Conservation (phyloP, 1,140 invertebrate genomes). For the Drosophila sproati region DNA sequence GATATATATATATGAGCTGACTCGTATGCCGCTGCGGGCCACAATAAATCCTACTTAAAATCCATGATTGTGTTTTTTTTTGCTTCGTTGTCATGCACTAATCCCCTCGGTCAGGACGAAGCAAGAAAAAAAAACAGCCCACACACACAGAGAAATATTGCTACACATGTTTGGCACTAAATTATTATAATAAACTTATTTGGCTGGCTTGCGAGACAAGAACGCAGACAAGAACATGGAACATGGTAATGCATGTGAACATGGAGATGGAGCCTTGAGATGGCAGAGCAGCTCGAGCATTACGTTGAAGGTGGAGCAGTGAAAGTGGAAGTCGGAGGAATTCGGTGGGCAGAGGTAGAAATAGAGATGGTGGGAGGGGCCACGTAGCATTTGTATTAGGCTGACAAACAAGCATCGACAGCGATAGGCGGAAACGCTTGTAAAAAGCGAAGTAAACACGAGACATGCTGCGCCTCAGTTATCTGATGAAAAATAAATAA, state of each 20-base stretch:
- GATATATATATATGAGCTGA: neutral
- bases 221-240: slow-evolving; percentile 2
- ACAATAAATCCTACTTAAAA: slow-evolving; percentile 60
- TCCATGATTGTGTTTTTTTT: slow-evolving; percentile 42
- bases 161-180: slow-evolving; percentile 76
- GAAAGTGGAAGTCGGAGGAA: neutral
- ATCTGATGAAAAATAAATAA: slow-evolving; percentile 82
- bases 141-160: slow-evolving; percentile 46
- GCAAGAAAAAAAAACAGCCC: slow-evolving; percentile 17
- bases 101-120: slow-evolving; percentile 23
- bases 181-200: slow-evolving; percentile 82
- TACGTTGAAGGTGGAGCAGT: neutral
- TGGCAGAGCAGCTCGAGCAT: slow-evolving; percentile 2
- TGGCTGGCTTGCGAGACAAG: slow-evolving; percentile 24
- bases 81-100: slow-evolving; percentile 25
- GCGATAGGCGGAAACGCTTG: slow-evolving; percentile 65
- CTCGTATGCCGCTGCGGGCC: neutral
- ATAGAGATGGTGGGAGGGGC: neutral
- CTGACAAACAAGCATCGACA: slow-evolving; percentile 53
- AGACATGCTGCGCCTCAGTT: slow-evolving; percentile 49
- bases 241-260: slow-evolving; percentile 11
- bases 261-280: neutral
- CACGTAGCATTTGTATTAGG: slow-evolving; percentile 3
- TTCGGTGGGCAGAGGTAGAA: neutral
- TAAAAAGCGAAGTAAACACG: slow-evolving; percentile 61